phyloP scores from a whole-genome alignment of 1,140 invertebrate species.

The Tribolium castaneum region DNA sequence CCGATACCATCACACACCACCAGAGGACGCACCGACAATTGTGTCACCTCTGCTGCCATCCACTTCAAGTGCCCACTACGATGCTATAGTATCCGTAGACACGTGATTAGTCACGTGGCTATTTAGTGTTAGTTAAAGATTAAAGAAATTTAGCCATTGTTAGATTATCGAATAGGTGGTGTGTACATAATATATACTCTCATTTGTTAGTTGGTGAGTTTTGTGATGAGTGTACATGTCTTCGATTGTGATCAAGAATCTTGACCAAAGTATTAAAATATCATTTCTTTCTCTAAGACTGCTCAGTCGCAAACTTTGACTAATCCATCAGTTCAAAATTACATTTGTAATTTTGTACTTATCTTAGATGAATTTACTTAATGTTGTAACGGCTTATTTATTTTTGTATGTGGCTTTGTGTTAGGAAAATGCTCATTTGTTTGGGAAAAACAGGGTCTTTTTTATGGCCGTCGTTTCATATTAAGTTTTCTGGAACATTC shows the following conservation, averaged over 20 bases:
- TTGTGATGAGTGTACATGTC: constrained; percentile 20
- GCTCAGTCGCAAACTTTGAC: constrained; percentile 20
- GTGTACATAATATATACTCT: not conserved
- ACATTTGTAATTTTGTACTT: constrained; percentile 41
- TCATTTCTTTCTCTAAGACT: constrained; percentile 16
- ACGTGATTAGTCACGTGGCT: not conserved
- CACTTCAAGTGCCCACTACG: constrained; percentile 52
- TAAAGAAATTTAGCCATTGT: not conserved
- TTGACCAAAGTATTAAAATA: constrained; percentile 36
- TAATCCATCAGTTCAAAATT: not conserved
- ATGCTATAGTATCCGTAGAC: constrained; percentile 50
- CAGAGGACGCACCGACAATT: constrained; percentile 47
- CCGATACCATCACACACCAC: constrained; percentile 8
- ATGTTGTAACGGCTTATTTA: constrained; percentile 13
- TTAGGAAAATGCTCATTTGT: constrained; percentile 9
- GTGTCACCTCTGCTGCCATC: constrained; percentile 57
- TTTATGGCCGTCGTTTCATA: constrained; percentile 1
- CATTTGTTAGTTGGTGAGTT: not conserved
- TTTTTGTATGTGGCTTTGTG: constrained; percentile 17
- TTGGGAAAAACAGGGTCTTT: constrained; percentile 20
- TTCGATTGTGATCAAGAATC: constrained; percentile 25
- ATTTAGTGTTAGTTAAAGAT: not conserved
- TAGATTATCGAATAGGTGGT: constrained; percentile 10
- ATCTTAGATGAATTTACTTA: constrained; percentile 18
- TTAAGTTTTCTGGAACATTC: constrained; percentile 21